Base-by-base conservation (phyloP, 2,888 invertebrate genomes). In the Platynereis dumerilii region DNA sequence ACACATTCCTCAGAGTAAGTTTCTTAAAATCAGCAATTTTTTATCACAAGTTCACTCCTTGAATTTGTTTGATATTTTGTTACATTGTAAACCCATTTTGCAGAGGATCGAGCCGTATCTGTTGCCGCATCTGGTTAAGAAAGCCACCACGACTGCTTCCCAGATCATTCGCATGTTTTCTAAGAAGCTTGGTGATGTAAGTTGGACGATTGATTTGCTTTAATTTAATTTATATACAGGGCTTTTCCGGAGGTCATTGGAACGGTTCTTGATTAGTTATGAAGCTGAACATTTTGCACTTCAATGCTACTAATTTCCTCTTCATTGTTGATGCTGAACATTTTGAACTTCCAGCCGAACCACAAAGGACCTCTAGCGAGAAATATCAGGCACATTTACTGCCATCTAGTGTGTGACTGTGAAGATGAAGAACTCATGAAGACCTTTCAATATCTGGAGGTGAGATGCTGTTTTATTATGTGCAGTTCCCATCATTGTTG, bases 301-400 rank as follows among this genome's bases (percentile, higher is more conserved):
- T n/a, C n/a, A n/a, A n/a, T n/a, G n/a, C n/a, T n/a, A n/a, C n/a
- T n/a, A n/a, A n/a, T n/a, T n/a, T n/a, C n/a, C 12, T 34, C 12
- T 34, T 34, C 34, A 34, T 34, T n/a, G n/a, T n/a, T n/a, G n/a
- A n/a, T n/a, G n/a, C n/a, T n/a, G n/a, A n/a, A n/a, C n/a, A n/a
- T n/a, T n/a, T n/a, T n/a, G n/a, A 42, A 12, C 17, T 42, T 42
- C 7, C 64, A 69, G 69, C 74, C 79, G 73, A 80, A 76, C 60
- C 75, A 81, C 28, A 77, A 77, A 66, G 76, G 78, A 61, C 65
- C 83, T 44, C 70, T 84, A 26, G 77, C 80, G 2, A 75, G 78
- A 65, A 80, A 81, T 68, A 82, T 81, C 24, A 77, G 80, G 67
- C 78, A 80, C 66, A 81, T 84, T 54, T 85, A 83, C 73, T 80